These are phyloP conservation scores for Archilochus colubris DNA, from an alignment of 2,113 vertebrate species.

Conservation along the genomic window DNA sequence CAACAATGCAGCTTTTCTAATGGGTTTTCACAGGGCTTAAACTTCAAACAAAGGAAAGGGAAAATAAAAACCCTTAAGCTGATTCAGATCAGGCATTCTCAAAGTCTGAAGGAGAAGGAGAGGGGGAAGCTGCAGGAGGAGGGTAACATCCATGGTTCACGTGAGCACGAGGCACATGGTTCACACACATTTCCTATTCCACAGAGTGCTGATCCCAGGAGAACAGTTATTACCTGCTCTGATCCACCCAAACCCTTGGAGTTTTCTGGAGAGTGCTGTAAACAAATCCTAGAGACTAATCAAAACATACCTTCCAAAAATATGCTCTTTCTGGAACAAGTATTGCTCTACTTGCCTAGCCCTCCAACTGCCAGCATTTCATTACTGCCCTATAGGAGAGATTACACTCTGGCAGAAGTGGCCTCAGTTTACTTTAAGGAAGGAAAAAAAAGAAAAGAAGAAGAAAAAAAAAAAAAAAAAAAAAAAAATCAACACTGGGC, in stretches of 20 bases:
- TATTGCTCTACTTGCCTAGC: slow-evolving; percentile 15
- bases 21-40: slow-evolving; percentile 45
- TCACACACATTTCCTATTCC: background rate
- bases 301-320: slow-evolving; percentile 32
- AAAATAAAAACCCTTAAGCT: slow-evolving; percentile 32
- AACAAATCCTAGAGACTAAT: slow-evolving; percentile 42
- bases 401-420: slow-evolving; percentile 21
- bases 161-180: background rate
- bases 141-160: fast-evolving
- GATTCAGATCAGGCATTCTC: background rate
- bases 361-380: slow-evolving; percentile 35
- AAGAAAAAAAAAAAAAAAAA: fast-evolving
- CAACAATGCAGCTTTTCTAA: slow-evolving; percentile 55
- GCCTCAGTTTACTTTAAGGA: slow-evolving; percentile 61
- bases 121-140: background rate
- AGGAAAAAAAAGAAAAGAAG: fast-evolving
- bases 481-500: background rate
- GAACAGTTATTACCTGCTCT: background rate
- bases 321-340: slow-evolving; percentile 6
- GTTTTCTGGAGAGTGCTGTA: background rate
- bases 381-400: background rate
- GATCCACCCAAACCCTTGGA: slow-evolving; percentile 14
- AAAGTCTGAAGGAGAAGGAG: background rate
- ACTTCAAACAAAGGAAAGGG: slow-evolving; percentile 29
- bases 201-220: background rate